Percentiles rank a stretch among this genome's conserved stretches.
These are phyloP conservation scores for Pelobates cultripes DNA, from an alignment of 2,797 vertebrate species.

Conservation along the genomic window DNA sequence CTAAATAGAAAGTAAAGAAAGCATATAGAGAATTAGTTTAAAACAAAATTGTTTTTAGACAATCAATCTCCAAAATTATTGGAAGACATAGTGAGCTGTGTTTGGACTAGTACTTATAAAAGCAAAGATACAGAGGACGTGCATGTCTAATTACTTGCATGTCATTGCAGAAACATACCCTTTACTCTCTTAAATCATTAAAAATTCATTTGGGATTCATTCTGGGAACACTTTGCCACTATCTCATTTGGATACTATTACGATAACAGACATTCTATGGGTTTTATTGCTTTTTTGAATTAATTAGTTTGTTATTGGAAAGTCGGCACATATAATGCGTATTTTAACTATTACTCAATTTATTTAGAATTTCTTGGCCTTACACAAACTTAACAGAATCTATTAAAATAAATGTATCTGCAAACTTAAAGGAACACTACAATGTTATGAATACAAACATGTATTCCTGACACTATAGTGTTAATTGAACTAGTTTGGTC, in stretches of 20 bases:
- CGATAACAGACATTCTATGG: slow-evolving; percentile 23
- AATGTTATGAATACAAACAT: too few species aligned
- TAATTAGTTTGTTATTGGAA: slow-evolving; percentile 49
- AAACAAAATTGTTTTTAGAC: not conserved
- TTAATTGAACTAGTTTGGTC: too few species aligned
- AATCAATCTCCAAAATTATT: not conserved
- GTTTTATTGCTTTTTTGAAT: slow-evolving; percentile 35
- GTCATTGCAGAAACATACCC: slow-evolving; percentile 20
- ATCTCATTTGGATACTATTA: slow-evolving; percentile 44
- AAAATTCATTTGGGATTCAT: slow-evolving; percentile 43
- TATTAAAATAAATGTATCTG: not conserved
- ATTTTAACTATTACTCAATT: slow-evolving; percentile 16
- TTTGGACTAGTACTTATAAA: not conserved
- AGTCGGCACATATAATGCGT: slow-evolving; percentile 8
- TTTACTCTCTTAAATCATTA: slow-evolving; percentile 36
- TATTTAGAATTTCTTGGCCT: slow-evolving; percentile 39
- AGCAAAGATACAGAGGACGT: not conserved
- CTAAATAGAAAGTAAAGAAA: too few species aligned
- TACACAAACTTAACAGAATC: slow-evolving; percentile 17
- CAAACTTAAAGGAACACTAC: too few species aligned
- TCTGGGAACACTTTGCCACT: slow-evolving; percentile 19
- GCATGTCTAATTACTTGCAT: slow-evolving; percentile 24
- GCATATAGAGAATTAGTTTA: too few species aligned
- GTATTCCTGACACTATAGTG: too few species aligned
- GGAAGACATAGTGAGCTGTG: not conserved